These are phyloP conservation scores for Tragopan temminckii DNA, from an alignment of 2,797 vertebrate genomes.

Conservation along the genomic window DNA sequence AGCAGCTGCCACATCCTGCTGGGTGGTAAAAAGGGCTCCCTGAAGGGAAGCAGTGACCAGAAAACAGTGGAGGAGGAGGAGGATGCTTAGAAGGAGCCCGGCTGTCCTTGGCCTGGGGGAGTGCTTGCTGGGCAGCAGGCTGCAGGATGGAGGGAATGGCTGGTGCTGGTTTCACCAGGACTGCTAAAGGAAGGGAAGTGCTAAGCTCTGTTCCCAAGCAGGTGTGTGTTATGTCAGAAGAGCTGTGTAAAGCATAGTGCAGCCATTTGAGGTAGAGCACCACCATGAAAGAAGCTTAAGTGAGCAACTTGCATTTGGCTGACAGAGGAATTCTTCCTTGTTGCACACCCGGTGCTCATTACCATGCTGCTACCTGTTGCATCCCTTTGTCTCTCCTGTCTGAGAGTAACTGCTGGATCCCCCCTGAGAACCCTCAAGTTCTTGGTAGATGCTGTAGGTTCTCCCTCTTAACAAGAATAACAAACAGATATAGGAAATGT, in stretches of 20 bases:
- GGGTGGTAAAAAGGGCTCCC: accelerated
- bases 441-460: not conserved
- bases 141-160: not conserved
- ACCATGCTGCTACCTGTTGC: not conserved
- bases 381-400: not conserved
- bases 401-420: not conserved
- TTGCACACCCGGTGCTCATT: accelerated
- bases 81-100: not conserved
- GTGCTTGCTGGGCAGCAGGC: not conserved
- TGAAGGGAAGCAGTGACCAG: not conserved
- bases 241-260: not conserved
- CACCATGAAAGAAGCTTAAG: not conserved
- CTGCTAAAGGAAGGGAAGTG: not conserved
- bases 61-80: not conserved
- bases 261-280: not conserved
- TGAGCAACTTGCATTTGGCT: not conserved
- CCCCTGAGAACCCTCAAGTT: not conserved
- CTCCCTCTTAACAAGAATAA: not conserved
- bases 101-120: not conserved
- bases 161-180: not conserved
- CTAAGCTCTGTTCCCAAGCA: not conserved
- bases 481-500: not conserved
- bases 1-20: not conserved
- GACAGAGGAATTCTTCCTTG: not conserved
- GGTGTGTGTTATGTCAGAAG: not conserved